Base-by-base conservation (phyloP, 2,888 invertebrate genomes). In the Rhamnusium bicolor region DNA sequence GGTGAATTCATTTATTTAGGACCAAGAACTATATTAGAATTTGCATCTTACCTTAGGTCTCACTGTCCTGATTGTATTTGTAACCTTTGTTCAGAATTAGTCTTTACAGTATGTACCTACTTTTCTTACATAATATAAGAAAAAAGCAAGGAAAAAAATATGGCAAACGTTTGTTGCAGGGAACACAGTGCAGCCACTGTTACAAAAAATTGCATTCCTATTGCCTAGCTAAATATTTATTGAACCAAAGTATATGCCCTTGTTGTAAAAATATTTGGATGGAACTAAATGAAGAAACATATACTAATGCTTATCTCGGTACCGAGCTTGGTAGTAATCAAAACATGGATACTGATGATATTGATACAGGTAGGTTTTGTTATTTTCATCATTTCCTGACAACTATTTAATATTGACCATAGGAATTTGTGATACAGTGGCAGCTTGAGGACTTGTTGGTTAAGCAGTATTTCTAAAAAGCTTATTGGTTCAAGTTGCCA, bases 1-100 rank as follows among this genome's bases (percentile, higher is more conserved):
- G 79, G 79, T 16, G 74, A 79, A 51, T 77, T 78, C 69, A 71
- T 86, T n/a, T 82, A 84, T 79, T 80, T 86, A 29, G 87, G 87
- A 8, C 76, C 81, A 6, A 82, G 85, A 74, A 78, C 83, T 32
- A 84, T 86, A 60, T 62, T 81, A 47, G 87, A 87, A 77, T 86
- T 85, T 74, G 83, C 83, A 8, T 77, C 85, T 1, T 86, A 83
- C 77, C 82, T 87, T 54, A 80, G 80, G 67, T 69, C 75, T 2
- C 75, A 81, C 71, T 81, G 81, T 14, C 83, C 84, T 19, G 80
- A 85, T 72, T 80, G 77, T 63, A 73, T 79, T 53, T 87, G 87
- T 76, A 76, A 78, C 46, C 80, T 87, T 27, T 87, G 87, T 79
- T 84, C 84, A 3, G 86, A 86, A 71, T 51, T 84, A 67, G 85